phyloP scores from a whole-genome alignment of 2,797 vertebrate genomes.

The Protosalanx chinensis region DNA sequence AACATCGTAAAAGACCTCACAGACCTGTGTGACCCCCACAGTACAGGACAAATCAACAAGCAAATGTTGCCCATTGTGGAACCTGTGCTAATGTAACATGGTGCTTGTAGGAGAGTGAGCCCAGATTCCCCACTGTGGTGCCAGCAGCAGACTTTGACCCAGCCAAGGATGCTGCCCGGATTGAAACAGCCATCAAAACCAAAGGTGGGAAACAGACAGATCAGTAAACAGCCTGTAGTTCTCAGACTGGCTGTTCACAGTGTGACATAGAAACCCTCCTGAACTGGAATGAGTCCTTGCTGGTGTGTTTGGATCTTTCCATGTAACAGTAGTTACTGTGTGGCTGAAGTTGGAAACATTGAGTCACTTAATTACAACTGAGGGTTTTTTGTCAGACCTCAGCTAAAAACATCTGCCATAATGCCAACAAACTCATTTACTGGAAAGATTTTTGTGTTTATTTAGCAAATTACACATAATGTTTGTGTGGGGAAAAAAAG shows the following conservation, averaged over 20 bases:
- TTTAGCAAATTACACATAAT: no score
- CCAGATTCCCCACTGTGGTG: conserved; percentile 70
- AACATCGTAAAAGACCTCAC: not conserved
- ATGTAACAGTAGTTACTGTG: not conserved
- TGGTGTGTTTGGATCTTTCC: not conserved
- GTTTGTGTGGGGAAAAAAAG: not conserved
- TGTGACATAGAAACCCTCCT: not conserved
- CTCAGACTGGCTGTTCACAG: not conserved
- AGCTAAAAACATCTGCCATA: not conserved
- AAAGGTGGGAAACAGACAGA: conserved; percentile 77
- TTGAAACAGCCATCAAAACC: conserved; percentile 90
- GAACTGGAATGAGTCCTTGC: no score
- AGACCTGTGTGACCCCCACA: not conserved
- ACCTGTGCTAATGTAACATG: conserved; percentile 2
- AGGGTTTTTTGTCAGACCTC: not conserved
- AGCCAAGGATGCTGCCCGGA: conserved; percentile 80
- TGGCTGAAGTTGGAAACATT: not conserved
- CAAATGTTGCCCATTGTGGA: not conserved
- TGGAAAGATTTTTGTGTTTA: no score
- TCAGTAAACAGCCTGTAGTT: no score
- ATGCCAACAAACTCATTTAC: no score
- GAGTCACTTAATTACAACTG: not conserved
- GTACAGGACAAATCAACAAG: not conserved
- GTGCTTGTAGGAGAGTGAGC: conserved; percentile 58
- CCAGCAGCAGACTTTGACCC: conserved; percentile 81